phyloP scores from a whole-genome alignment of 2,797 vertebrate genomes.

The Epinephelus coioides region DNA sequence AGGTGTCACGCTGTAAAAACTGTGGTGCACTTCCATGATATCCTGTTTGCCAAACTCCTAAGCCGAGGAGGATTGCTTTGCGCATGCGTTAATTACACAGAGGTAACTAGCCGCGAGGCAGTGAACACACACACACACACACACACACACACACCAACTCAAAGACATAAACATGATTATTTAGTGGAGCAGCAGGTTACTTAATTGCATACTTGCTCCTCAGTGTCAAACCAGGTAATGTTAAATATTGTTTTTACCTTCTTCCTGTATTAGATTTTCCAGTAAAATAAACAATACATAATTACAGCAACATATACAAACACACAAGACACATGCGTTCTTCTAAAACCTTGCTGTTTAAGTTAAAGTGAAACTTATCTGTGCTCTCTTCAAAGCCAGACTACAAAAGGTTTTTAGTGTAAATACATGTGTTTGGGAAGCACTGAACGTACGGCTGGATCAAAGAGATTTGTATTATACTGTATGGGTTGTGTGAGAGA shows the following conservation, averaged over 20 bases:
- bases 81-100: slow-evolving; percentile 62
- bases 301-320: no score
- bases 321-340: no score
- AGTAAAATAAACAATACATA: no score
- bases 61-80: not conserved
- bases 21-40: slow-evolving; percentile 14
- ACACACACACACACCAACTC: not conserved
- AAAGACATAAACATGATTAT: not conserved
- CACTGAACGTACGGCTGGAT: no score
- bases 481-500: no score
- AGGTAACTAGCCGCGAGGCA: slow-evolving; percentile 30
- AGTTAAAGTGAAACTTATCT: no score
- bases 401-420: no score
- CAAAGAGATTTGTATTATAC: no score
- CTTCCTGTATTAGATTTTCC: no score
- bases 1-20: slow-evolving; percentile 6
- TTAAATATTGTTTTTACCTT: not conserved
- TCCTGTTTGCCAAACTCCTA: slow-evolving; percentile 56
- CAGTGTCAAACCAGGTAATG: not conserved
- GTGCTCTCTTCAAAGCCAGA: no score
- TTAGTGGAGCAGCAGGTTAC: not conserved
- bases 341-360: no score
- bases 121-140: not conserved
- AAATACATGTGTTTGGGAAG: no score
- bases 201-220: not conserved